phyloP scores from a whole-genome alignment of 2,113 vertebrate species.

The Mobula birostris region DNA sequence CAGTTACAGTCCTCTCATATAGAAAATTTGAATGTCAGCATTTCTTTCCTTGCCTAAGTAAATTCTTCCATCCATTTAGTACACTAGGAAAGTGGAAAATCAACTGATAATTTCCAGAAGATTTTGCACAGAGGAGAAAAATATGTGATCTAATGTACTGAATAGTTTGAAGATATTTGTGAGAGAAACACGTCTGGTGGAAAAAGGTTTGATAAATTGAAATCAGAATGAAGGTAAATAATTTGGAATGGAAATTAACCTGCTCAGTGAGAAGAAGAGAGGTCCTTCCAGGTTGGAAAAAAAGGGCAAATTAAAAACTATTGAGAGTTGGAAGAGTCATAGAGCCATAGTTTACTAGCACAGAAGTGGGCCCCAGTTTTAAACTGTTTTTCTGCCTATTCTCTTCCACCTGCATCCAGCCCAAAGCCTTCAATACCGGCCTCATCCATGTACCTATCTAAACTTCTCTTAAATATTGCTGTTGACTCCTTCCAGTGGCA shows the following conservation, averaged over 20 bases:
- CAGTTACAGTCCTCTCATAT: background rate
- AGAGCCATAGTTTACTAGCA: too few relatives aligned
- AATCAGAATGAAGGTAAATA: background rate
- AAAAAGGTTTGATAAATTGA: background rate
- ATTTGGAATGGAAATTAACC: background rate
- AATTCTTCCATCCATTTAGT: background rate
- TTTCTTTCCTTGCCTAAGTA: background rate
- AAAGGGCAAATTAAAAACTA: background rate
- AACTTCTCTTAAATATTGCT: too few relatives aligned
- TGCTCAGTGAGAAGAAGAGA: background rate
- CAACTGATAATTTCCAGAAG: background rate
- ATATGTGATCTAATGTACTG: background rate
- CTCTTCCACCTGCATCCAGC: too few relatives aligned
- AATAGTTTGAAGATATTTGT: background rate
- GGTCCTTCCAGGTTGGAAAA: background rate
- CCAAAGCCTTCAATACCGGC: too few relatives aligned
- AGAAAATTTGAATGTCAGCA: background rate
- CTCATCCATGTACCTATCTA: too few relatives aligned
- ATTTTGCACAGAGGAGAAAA: background rate
- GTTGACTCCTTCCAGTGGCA: too few relatives aligned
- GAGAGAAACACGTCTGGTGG: background rate
- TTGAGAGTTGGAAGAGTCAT: background rate
- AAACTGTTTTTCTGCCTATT: too few relatives aligned
- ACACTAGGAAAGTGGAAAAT: background rate
- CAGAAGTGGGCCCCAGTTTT: too few relatives aligned